These are phyloP conservation scores for Sepioteuthis lessoniana DNA, from an alignment of 2,888 invertebrate species.

Conservation along the genomic window DNA sequence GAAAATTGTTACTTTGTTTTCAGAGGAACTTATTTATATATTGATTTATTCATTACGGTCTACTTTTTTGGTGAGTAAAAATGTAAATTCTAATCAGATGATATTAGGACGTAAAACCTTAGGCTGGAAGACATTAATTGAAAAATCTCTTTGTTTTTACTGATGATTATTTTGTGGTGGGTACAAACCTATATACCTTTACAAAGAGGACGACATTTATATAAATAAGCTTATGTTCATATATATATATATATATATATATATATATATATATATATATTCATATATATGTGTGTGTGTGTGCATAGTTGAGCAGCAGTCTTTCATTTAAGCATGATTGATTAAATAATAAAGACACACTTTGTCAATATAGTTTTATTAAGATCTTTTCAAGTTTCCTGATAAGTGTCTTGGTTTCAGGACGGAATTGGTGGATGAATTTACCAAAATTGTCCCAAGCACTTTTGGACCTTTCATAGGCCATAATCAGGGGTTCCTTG, in stretches of 20 bases:
- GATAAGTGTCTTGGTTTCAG: too few relatives aligned
- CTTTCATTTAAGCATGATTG: too few relatives aligned
- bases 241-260: slow-evolving; percentile 2
- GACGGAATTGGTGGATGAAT: too few relatives aligned
- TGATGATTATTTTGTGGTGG: background rate
- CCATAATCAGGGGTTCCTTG: too few relatives aligned
- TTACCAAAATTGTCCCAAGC: too few relatives aligned
- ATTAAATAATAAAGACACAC: too few relatives aligned
- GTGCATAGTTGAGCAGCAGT: too few relatives aligned
- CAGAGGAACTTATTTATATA: background rate
- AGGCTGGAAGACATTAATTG: background rate
- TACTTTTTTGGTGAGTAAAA: background rate
- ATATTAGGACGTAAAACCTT: background rate
- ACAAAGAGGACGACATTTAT: background rate
- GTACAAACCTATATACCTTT: background rate
- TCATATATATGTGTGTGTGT: too few relatives aligned
- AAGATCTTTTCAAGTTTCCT: too few relatives aligned
- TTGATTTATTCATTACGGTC: background rate
- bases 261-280: background rate
- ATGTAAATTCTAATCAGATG: background rate
- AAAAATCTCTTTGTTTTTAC: background rate
- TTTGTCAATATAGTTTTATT: too few relatives aligned
- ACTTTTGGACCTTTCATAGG: too few relatives aligned
- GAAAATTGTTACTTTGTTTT: background rate
- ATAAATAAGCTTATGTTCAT: background rate